A percentile compares a stretch with the other conserved stretches of the same genome.
Evolutionary conservation across 2,888 invertebrate genomes (phyloP).

Genomic region (Myathropa florea): DNA sequence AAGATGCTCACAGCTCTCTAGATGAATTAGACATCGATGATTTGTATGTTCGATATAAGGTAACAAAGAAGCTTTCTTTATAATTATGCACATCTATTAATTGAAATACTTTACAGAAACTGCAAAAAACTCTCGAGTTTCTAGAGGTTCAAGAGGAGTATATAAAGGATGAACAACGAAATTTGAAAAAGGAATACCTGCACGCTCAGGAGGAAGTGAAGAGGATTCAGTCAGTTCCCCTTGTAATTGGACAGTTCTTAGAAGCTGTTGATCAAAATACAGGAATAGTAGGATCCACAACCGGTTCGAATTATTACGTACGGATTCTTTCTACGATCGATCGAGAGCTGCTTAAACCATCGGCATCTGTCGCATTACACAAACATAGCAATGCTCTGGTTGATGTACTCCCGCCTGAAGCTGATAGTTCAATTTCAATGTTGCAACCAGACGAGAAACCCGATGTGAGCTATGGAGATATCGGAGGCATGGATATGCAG

Average conservation of each 20-base stretch:
- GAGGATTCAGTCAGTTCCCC: constrained; percentile 98
- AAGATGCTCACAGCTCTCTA: constrained; percentile 85
- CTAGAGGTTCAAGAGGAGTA: constrained; percentile 99
- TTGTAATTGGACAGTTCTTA: constrained; percentile 99
- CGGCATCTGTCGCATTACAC: constrained; percentile 98
- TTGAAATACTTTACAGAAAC: constrained; percentile 84
- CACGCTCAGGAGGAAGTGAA: constrained; percentile 99
- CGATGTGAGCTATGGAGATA: constrained; percentile 97
- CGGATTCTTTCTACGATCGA: constrained; percentile 99
- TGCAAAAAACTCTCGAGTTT: constrained; percentile 97
- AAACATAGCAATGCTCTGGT: constrained; percentile 99
- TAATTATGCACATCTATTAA: background rate
- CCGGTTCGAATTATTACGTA: constrained; percentile 99
- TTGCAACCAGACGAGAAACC: constrained; percentile 98
- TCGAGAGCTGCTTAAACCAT: constrained; percentile 97
- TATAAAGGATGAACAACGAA: constrained; percentile 99
- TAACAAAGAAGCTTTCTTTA: constrained; percentile 77
- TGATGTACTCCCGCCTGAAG: constrained; percentile 99
- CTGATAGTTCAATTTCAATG: constrained; percentile 99
- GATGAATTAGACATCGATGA: constrained; percentile 95
- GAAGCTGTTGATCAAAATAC: constrained; percentile 99
- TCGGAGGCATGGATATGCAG: constrained; percentile 99
- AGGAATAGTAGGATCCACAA: constrained; percentile 99
- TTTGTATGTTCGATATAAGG: constrained; percentile 97
- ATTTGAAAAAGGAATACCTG: constrained; percentile 98